Base-by-base conservation (phyloP, 2,797 vertebrate genomes). In the Anomalospiza imberbis region DNA sequence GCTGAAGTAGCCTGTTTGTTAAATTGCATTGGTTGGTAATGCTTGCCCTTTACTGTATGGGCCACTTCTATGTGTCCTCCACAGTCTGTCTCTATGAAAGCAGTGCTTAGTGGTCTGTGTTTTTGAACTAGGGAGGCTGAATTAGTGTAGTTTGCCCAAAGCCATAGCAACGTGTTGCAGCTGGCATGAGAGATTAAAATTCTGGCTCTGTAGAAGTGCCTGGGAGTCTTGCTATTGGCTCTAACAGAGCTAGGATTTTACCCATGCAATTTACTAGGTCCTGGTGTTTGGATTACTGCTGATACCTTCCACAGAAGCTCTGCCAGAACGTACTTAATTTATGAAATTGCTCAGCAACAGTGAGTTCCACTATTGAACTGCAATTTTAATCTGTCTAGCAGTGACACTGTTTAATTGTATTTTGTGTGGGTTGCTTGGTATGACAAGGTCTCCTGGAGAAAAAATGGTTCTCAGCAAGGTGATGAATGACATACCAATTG, bases 261-360 rank as follows among this genome's bases (percentile, higher is more conserved):
- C 83, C 70, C 77, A 63, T 81, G 63, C 63, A 87, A 32, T 79
- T 74, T 73, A 5, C 60, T 74, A 21, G 14, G 70, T 79, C 50
- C 67, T 92, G 21, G 31, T 40, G 25, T 85, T 92, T 91, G 77
- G 29, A 77, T 79, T 84, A 25, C 31, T 65, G 38, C 58, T 93
- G 40, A 81, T 82, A 76, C 77, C 74, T 88, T 88, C 50, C 53
- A 53, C 34, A 65, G 53, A 57, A 84, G 34, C 60, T 92, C 42
- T 94, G 77, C 84, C 88, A 90, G 86, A 89, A 85, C 22, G 13
- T 53, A n/a, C 9, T 80, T 85, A 51, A 62, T 88, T 90, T 77
- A 57, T 76, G 57, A 90, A 93, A 94, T 87, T 82, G 42, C 75
- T 89, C 67, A 72, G 61, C 74, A 87, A 63, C 82, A 82, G 63